Evolutionary conservation across 2,113 vertebrate genomes (phyloP).

Genomic region (Rhineura floridana): DNA sequence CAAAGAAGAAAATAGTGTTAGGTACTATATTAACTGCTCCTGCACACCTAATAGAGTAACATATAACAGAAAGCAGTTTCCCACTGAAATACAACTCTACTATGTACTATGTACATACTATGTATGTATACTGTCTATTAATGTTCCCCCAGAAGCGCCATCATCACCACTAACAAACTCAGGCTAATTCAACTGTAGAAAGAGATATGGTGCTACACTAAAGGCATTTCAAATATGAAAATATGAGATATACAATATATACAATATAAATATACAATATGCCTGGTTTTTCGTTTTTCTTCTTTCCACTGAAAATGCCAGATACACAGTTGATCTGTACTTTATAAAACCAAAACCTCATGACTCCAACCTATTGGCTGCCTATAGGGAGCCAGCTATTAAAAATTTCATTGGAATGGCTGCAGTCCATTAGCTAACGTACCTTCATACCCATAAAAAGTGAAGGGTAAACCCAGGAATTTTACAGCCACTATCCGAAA

Average conservation of each 20-base stretch:
- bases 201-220: conserved; percentile 7
- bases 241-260: too few species aligned
- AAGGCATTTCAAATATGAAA: conserved; percentile 27
- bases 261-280: too few species aligned
- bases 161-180: not conserved
- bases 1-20: conserved; percentile 55
- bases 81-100: not conserved
- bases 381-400: conserved; percentile 60
- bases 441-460: conserved; percentile 63
- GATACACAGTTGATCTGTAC: conserved; percentile 31
- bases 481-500: conserved; percentile 64
- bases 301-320: conserved; percentile 38
- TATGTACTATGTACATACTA: conserved; percentile 12
- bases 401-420: conserved; percentile 68
- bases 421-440: conserved; percentile 68
- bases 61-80: not conserved
- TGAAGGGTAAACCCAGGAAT: conserved; percentile 65
- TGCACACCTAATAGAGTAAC: not conserved
- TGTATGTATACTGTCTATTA: not conserved
- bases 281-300: conserved; percentile 35
- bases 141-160: not conserved
- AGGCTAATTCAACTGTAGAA: not conserved
- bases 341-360: conserved; percentile 52
- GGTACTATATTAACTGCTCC: not conserved
- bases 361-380: conserved; percentile 50